phyloP scores from a whole-genome alignment of 2,888 invertebrate species.

The Sicus ferrugineus region DNA sequence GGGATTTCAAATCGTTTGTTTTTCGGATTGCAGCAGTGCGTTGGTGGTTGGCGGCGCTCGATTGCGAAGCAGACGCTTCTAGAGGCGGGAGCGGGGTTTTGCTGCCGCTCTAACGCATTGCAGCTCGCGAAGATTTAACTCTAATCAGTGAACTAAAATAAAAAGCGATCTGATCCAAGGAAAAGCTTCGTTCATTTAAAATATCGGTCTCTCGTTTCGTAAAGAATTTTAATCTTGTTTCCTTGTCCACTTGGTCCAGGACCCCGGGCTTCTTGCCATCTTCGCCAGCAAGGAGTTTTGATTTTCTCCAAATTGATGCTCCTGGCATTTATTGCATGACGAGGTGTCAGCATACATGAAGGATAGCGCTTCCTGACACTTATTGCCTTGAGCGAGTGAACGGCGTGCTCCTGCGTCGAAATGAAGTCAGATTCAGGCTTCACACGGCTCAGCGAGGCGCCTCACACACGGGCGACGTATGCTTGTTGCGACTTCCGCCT shows the following conservation, averaged over 20 bases:
- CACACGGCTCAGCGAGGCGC: not conserved
- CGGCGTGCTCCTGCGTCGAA: conserved; percentile 21
- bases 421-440: conserved; percentile 11
- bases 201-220: not conserved
- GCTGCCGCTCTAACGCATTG: too few species aligned
- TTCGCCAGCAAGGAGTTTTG: conserved; percentile 5
- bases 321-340: conserved; percentile 22
- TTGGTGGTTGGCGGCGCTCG: too few species aligned
- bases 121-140: too few species aligned
- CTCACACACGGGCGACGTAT: not conserved
- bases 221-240: not conserved
- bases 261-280: not conserved
- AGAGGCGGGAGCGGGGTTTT: too few species aligned
- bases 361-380: conserved; percentile 35
- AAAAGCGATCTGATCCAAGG: too few species aligned
- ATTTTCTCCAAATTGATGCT: conserved; percentile 23
- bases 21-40: not conserved
- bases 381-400: conserved; percentile 31
- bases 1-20: conserved; percentile 12
- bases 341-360: conserved; percentile 30
- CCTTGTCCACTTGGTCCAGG: not conserved
- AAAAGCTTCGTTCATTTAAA: not conserved
- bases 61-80: too few species aligned
- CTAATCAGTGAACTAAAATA: too few species aligned
- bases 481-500: conserved; percentile 29